Conservation (phyloP, 2,113 vertebrate genomes). For the Noturus placidus region DNA sequence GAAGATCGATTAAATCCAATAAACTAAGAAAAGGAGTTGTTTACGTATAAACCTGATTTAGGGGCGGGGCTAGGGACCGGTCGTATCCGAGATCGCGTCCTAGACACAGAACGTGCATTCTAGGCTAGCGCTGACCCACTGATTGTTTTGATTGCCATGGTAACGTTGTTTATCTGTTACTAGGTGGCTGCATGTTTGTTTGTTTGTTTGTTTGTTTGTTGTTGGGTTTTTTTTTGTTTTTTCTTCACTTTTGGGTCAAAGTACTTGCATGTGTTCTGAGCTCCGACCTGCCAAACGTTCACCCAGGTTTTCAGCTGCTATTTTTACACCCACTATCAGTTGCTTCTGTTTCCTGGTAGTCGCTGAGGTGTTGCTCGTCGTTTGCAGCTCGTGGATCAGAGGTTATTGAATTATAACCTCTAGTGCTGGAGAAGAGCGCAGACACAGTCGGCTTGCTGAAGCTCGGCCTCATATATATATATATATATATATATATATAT, state of each 20-base stretch:
- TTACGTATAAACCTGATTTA: background rate
- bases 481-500: background rate
- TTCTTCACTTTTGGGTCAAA: background rate
- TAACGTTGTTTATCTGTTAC: background rate
- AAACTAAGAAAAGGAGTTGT: background rate
- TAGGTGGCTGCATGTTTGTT: background rate
- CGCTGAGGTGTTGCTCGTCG: constrained; percentile 28
- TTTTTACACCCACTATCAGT: background rate
- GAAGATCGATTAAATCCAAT: background rate
- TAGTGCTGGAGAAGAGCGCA: constrained; percentile 22
- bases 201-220: background rate
- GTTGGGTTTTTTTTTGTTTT: background rate
- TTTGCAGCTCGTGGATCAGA: constrained; percentile 23
- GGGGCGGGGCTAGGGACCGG: background rate
- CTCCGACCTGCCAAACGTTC: background rate
- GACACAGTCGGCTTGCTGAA: background rate
- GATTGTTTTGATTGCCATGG: constrained; percentile 21
- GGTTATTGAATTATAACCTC: constrained; percentile 46
- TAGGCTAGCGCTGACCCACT: background rate
- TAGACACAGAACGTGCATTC: background rate
- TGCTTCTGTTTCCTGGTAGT: background rate
- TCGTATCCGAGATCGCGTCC: background rate
- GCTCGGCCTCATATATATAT: no score
- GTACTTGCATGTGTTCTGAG: background rate
- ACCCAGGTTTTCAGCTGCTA: background rate